A percentile compares a stretch with the other conserved stretches of the same genome.
These are phyloP conservation scores for Dryobota labecula DNA, from an alignment of 2,888 invertebrate species.

Conservation along the genomic window DNA sequence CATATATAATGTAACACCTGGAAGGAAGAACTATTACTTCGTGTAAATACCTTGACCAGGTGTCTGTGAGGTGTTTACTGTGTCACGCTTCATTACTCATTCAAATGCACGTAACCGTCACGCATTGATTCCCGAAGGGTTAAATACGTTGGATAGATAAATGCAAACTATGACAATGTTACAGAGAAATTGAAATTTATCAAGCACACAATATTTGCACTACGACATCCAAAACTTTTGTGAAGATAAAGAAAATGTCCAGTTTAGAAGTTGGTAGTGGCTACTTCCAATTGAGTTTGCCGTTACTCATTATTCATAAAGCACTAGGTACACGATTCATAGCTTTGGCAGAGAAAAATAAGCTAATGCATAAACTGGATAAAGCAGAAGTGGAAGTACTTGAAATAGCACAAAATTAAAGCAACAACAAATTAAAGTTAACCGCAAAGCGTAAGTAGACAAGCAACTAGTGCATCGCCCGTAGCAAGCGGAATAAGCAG, in stretches of 20 bases:
- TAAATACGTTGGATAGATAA: not conserved
- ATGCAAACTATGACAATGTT: not conserved
- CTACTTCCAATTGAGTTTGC: not conserved
- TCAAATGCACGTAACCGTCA: conserved; percentile 40
- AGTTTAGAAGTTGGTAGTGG: not conserved
- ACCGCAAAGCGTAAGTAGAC: conserved; percentile 28
- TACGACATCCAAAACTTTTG: not conserved
- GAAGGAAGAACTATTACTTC: conserved; percentile 31
- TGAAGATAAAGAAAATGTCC: not conserved
- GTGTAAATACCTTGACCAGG: conserved; percentile 45
- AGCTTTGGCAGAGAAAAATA: not conserved
- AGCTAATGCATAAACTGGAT: not conserved
- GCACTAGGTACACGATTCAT: not conserved
- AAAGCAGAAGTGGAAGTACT: not conserved
- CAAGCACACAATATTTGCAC: not conserved
- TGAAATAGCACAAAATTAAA: conserved; percentile 21
- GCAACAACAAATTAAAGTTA: conserved; percentile 40
- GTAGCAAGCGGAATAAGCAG: conserved; percentile 37
- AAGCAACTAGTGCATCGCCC: conserved; percentile 41
- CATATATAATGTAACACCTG: conserved; percentile 40
- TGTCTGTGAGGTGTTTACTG: conserved; percentile 45
- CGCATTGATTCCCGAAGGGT: conserved; percentile 14
- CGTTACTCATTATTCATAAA: not conserved
- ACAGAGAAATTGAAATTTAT: not conserved
- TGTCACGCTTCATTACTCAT: conserved; percentile 42